phyloP scores from a whole-genome alignment of 1,140 invertebrate species.

The Drosophila simulans region DNA sequence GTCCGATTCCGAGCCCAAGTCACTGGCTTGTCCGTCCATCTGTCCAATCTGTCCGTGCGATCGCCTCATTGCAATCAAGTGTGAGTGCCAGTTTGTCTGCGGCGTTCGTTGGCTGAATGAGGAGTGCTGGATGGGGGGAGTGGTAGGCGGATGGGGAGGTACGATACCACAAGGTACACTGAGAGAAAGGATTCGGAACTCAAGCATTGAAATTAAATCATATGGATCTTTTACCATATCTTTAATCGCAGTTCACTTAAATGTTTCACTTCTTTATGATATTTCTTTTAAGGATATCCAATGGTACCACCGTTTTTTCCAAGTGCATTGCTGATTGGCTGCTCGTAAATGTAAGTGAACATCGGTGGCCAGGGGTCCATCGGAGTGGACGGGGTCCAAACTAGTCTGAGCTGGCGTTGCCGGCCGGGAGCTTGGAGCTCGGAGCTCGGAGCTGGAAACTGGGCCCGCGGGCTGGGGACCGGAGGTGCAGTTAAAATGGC shows the following conservation, averaged over 20 bases:
- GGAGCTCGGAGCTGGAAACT: constrained; percentile 6
- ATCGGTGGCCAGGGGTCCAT: constrained; percentile 2
- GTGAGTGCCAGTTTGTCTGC: constrained; percentile 81
- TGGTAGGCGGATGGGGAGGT: background rate
- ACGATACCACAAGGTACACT: constrained; percentile 39
- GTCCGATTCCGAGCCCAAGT: constrained; percentile 25
- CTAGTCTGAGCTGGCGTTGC: constrained; percentile 49
- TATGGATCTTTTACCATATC: no score
- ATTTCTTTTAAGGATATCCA: no score
- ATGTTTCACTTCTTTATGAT: no score
- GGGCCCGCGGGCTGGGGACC: constrained; percentile 3
- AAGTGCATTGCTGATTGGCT: constrained; percentile 48
- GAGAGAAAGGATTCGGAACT: background rate
- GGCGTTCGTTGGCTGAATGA: constrained; percentile 52
- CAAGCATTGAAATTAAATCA: no score
- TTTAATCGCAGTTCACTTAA: no score
- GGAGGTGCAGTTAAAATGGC: constrained; percentile 54
- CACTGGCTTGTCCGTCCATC: constrained; percentile 1
- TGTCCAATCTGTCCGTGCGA: constrained; percentile 3
- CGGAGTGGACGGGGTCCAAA: constrained; percentile 19
- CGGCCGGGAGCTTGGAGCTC: constrained; percentile 21
- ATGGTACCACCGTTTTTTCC: background rate
- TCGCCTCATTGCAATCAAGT: constrained; percentile 76
- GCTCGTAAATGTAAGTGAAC: constrained; percentile 10
- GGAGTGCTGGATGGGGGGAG: constrained; percentile 1